These are phyloP conservation scores for Pseudomyrmex gracilis DNA, from an alignment of 1,140 invertebrate genomes.

Conservation along the genomic window DNA sequence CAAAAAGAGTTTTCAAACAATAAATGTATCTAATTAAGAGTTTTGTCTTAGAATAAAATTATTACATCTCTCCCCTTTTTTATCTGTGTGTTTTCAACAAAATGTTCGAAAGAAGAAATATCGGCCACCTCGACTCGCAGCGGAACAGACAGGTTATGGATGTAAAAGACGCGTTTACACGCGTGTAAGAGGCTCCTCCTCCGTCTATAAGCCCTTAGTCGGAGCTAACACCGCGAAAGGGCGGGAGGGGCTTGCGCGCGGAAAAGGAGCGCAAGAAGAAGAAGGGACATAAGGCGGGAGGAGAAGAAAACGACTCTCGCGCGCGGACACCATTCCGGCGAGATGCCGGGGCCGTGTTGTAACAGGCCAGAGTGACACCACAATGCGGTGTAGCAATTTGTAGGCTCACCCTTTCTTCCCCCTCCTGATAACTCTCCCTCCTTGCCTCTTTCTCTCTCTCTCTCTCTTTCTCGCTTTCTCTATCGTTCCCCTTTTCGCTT, in stretches of 20 bases:
- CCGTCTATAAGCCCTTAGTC: slow-evolving; percentile 69
- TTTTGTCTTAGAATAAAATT: too few species aligned
- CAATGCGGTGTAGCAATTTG: slow-evolving; percentile 86
- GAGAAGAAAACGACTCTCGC: slow-evolving; percentile 77
- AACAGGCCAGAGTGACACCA: slow-evolving; percentile 85
- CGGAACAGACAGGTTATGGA: slow-evolving; percentile 70
- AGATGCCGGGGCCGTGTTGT: slow-evolving; percentile 84
- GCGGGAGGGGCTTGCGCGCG: slow-evolving; percentile 7
- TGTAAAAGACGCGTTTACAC: slow-evolving; percentile 79
- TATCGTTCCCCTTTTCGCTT: slow-evolving; percentile 18
- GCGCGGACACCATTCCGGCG: slow-evolving; percentile 84
- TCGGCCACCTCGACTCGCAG: slow-evolving; percentile 14
- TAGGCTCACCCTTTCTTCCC: slow-evolving; percentile 75
- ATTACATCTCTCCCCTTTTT: too few species aligned
- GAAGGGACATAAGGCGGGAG: slow-evolving; percentile 63
- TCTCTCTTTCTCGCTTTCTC: slow-evolving; percentile 24
- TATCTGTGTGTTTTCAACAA: not conserved
- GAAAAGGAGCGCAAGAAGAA: not conserved
- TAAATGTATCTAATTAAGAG: too few species aligned
- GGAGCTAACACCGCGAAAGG: slow-evolving; percentile 61
- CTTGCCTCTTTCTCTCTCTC: slow-evolving; percentile 21
- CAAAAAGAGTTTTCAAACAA: too few species aligned
- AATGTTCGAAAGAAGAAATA: slow-evolving; percentile 12
- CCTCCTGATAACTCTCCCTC: not conserved
- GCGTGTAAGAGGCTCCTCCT: slow-evolving; percentile 69